Evolutionary conservation across 2,113 vertebrate genomes (phyloP).

Genomic region (Oryzias melastigma): DNA sequence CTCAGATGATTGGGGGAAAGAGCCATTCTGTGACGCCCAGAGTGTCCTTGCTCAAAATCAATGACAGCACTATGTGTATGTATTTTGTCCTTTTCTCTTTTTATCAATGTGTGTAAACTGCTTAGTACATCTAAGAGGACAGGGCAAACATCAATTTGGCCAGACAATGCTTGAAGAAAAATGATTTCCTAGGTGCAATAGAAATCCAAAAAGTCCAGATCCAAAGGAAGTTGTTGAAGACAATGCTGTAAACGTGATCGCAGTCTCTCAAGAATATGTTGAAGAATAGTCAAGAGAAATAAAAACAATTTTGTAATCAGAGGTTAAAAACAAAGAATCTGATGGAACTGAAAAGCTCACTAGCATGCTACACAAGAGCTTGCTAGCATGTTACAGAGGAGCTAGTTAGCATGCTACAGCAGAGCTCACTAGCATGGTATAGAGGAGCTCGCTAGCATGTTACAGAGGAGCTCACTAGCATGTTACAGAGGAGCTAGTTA

Average conservation of each 20-base stretch:
- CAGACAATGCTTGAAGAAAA: not conserved
- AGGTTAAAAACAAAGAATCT: no score
- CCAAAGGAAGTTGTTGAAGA: not conserved
- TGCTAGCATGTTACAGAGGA: no score
- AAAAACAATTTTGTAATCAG: no score
- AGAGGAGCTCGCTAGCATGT: no score
- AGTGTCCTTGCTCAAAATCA: not conserved
- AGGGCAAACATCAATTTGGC: not conserved
- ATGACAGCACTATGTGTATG: not conserved
- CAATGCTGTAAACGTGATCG: not conserved
- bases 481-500: no score
- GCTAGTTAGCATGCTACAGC: no score
- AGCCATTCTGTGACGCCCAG: not conserved
- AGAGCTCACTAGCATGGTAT: no score
- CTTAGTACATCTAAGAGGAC: not conserved
- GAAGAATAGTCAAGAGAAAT: no score
- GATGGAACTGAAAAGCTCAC: no score
- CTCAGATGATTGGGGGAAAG: not conserved
- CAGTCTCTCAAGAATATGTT: no score
- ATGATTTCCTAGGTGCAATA: not conserved
- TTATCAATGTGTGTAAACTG: not conserved
- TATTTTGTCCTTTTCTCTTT: not conserved
- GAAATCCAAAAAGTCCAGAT: not conserved
- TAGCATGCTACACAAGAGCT: no score
- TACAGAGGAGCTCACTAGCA: no score